phyloP scores from a whole-genome alignment of 64 coral and sea anemone species.

The Pocillopora verrucosa region DNA sequence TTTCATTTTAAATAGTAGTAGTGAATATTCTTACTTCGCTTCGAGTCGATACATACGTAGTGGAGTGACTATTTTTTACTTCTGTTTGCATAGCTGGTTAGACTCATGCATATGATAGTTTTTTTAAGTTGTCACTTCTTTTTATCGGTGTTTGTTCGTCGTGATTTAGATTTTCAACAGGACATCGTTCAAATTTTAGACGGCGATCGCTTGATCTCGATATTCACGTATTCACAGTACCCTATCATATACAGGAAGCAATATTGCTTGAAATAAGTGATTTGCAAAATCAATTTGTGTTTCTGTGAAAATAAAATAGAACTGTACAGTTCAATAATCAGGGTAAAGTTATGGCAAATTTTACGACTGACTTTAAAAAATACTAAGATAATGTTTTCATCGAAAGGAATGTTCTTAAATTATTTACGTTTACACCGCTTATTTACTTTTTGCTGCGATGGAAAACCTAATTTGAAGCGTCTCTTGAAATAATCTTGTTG shows the following conservation, averaged over 20 bases:
- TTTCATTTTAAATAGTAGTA: not conserved
- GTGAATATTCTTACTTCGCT: not conserved
- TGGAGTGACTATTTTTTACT: not conserved
- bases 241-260: not conserved
- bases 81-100: conserved; percentile 15
- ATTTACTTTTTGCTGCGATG: conserved; percentile 9
- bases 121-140: not conserved
- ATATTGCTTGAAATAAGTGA: not conserved
- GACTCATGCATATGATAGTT: not conserved
- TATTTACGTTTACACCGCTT: not conserved
- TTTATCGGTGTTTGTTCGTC: not conserved
- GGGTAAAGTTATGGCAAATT: not conserved
- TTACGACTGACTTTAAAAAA: not conserved
- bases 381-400: not conserved
- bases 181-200: not conserved
- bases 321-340: not conserved
- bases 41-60: not conserved
- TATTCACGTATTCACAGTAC: not conserved
- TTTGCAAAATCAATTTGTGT: not conserved
- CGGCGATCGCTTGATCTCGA: not conserved
- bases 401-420: conserved; percentile 15
- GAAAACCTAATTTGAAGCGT: not conserved
- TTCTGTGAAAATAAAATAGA: not conserved
- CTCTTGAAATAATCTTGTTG: not conserved
- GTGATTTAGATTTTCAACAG: not conserved